Conservation (phyloP, 2,113 vertebrate genomes). For the Casuarius casuarius region DNA sequence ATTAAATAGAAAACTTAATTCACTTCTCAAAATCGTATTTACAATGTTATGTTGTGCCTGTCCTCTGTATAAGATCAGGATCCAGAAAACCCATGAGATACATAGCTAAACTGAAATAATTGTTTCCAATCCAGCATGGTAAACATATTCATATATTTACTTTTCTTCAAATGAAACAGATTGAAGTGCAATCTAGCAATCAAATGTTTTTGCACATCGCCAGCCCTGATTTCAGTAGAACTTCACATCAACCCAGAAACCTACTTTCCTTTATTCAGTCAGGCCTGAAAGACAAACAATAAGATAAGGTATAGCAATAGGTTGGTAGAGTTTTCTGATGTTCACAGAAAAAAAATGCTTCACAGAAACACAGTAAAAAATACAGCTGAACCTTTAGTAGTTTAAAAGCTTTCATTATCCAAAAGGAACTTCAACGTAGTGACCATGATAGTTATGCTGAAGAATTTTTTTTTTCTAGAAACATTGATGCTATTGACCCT, state of each 20-base stretch:
- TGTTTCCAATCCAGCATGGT: not conserved
- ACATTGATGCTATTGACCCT: not conserved
- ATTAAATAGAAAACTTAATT: not conserved
- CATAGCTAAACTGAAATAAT: not conserved
- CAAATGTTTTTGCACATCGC: not conserved
- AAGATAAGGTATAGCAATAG: not conserved
- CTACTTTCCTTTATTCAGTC: not conserved
- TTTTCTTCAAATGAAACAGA: not conserved
- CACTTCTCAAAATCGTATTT: not conserved
- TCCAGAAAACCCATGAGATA: not conserved
- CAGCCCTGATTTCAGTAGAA: not conserved
- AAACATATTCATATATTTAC: not conserved
- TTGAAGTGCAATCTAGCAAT: not conserved
- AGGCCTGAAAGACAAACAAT: not conserved
- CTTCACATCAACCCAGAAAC: not conserved
- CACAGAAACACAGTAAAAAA: not conserved
- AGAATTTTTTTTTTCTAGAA: not conserved
- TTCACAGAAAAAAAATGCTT: not conserved
- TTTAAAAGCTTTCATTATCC: not conserved
- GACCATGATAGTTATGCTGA: not conserved
- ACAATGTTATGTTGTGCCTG: not conserved
- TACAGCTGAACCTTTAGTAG: not conserved
- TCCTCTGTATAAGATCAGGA: not conserved
- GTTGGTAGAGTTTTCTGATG: not conserved
- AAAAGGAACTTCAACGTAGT: not conserved